These are phyloP conservation scores for Steatocranus sp. DNA, from an alignment of 2,797 vertebrate species.

Conservation along the genomic window DNA sequence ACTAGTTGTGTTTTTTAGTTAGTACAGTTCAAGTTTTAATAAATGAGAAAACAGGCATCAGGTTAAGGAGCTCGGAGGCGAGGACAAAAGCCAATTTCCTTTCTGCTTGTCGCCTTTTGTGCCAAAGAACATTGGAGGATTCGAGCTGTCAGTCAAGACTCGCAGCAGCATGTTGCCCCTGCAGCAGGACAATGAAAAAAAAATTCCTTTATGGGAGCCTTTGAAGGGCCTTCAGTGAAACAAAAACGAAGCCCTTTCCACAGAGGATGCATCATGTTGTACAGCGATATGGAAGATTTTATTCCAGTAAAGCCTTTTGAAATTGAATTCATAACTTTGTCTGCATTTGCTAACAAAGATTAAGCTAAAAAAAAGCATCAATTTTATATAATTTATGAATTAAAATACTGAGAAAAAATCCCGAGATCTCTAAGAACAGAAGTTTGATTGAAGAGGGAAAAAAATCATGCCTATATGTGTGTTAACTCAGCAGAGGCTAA, in stretches of 20 bases:
- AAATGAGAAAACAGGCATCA: slow-evolving; percentile 72
- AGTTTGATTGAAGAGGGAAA: not conserved
- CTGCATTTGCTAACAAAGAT: not conserved
- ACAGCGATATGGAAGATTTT: not conserved
- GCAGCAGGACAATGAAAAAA: slow-evolving; percentile 81
- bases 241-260: slow-evolving; percentile 6
- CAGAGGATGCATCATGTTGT: not conserved
- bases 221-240: slow-evolving; percentile 70
- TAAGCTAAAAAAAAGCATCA: not conserved
- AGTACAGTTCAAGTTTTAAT: slow-evolving; percentile 13
- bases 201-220: slow-evolving; percentile 64
- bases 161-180: slow-evolving; percentile 82
- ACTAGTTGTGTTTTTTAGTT: not conserved
- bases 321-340: not conserved
- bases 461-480: not conserved
- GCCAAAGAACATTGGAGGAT: slow-evolving; percentile 82
- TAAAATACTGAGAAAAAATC: not conserved
- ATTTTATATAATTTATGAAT: not conserved
- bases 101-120: slow-evolving; percentile 89
- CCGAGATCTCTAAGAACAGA: not conserved
- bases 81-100: slow-evolving; percentile 87
- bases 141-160: slow-evolving; percentile 87
- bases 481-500: not conserved
- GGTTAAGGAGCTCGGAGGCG: slow-evolving; percentile 85
- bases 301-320: not conserved